Base-by-base conservation (phyloP, 2,888 invertebrate genomes). In the Pegoplata infirma region DNA sequence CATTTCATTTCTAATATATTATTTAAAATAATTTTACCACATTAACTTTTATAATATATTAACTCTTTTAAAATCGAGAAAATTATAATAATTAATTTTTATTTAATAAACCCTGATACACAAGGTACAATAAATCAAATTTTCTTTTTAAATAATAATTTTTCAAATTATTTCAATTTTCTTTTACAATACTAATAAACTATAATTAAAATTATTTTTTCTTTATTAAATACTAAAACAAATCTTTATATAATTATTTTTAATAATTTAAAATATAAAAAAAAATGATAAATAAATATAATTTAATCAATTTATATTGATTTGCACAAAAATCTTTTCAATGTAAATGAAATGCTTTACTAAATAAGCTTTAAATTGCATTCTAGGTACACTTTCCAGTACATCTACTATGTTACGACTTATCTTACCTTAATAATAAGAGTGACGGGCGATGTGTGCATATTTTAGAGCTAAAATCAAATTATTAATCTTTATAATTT, bases 371-470 rank as follows among this genome's bases (percentile, higher is more conserved):
- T 90, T 92, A 92, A 91, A 91, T 91, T 92, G 91, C 80, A 85
- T 90, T 90, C 93, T 91, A 93, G 92, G 91, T 90, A 91, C 92
- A 93, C 92, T 91, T 94, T 94, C 93, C 93, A 92, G 92, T 93
- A 93, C 91, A 90, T 90, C 93, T 93, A 94, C 94, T 94, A 91
- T 94, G 94, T 94, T 94, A 94, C 94, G 94, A 94, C 94, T 94
- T 94, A 92, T 94, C 92, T 90, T 92, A 92, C 90, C 84, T 92
- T 91, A 90, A 86, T 84, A 91, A 91, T 91, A 92, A 93, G 92
- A 93, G 92, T 90, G 93, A 94, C 93, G 94, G 94, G 94, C 94
- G 92, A 93, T 94, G 91, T 94, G 94, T 94, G 91, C 93, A 93
- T 93, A 92, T 91, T 91, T 91, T 91, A 93, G 91, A 90, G 91